Percentiles rank a stretch among this genome's conserved stretches.
phyloP scores from a whole-genome alignment of 2,888 invertebrate genomes.

The Uloborus plumipes region DNA sequence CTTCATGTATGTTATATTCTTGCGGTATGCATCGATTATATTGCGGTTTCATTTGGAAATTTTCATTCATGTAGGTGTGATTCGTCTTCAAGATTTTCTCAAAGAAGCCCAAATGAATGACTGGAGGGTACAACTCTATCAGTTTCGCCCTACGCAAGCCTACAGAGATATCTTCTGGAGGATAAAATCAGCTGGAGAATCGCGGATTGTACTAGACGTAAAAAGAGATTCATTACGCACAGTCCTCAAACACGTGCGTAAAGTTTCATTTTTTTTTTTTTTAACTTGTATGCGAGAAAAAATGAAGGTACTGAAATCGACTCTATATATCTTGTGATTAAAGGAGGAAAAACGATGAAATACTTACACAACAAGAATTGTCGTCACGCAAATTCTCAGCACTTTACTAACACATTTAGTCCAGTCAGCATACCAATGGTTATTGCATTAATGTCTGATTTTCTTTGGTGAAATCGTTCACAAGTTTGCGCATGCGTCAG shows the following conservation, averaged over 20 bases:
- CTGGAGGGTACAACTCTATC: constrained; percentile 67
- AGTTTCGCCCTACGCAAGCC: constrained; percentile 66
- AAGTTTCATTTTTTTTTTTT: background rate
- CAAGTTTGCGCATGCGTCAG: no score
- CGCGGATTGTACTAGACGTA: constrained; percentile 67
- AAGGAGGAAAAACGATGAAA: no score
- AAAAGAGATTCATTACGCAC: constrained; percentile 66
- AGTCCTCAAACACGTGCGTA: constrained; percentile 67
- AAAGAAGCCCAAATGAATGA: constrained; percentile 67
- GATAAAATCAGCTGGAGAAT: constrained; percentile 66
- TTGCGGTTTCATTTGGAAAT: background rate
- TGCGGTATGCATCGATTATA: no score
- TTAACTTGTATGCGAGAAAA: background rate
- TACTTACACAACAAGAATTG: no score
- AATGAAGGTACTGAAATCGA: background rate
- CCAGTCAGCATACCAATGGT: no score
- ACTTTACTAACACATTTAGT: no score
- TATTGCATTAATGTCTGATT: no score
- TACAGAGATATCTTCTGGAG: constrained; percentile 68
- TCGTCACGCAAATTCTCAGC: no score
- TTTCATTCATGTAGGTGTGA: constrained; percentile 61
- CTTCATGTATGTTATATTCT: no score
- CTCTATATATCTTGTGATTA: background rate
- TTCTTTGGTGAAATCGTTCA: no score
- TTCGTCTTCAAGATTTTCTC: constrained; percentile 67